These are phyloP conservation scores for Numenius phaeopus DNA, from an alignment of 2,797 vertebrate genomes.

Conservation along the genomic window DNA sequence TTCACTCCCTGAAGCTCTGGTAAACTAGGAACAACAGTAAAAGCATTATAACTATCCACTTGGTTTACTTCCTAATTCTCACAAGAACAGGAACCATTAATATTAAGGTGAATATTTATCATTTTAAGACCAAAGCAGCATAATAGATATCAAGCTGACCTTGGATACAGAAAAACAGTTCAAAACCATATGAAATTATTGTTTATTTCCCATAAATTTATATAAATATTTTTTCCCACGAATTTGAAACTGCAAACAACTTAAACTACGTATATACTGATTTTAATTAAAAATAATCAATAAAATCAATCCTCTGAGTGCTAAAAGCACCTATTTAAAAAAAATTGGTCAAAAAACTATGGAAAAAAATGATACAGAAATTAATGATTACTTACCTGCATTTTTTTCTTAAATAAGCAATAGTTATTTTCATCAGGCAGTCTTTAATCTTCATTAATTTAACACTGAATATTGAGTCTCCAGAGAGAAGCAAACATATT, in stretches of 20 bases:
- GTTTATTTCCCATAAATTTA: not conserved
- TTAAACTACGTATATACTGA: not conserved
- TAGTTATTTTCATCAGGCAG: not conserved
- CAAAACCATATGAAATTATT: not conserved
- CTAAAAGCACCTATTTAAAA: not conserved
- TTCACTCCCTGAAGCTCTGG: not conserved
- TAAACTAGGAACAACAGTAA: not conserved
- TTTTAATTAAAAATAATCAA: not conserved
- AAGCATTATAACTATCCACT: not conserved
- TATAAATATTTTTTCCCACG: not conserved
- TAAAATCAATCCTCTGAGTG: not conserved
- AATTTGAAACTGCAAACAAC: not conserved
- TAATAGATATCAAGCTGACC: not conserved
- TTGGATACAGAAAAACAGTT: not conserved
- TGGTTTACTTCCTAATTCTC: not conserved
- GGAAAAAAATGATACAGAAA: not conserved
- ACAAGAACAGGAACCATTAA: not conserved
- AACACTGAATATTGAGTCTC: not conserved
- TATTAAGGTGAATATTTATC: not conserved
- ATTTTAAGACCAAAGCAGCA: not conserved
- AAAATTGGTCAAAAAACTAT: not conserved
- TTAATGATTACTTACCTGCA: conserved; percentile 32
- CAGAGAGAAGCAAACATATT: not conserved
- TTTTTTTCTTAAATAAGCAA: not conserved
- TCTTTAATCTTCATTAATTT: conserved; percentile 9